phyloP scores from a whole-genome alignment of 1,140 invertebrate species.

The Mercenaria mercenaria region DNA sequence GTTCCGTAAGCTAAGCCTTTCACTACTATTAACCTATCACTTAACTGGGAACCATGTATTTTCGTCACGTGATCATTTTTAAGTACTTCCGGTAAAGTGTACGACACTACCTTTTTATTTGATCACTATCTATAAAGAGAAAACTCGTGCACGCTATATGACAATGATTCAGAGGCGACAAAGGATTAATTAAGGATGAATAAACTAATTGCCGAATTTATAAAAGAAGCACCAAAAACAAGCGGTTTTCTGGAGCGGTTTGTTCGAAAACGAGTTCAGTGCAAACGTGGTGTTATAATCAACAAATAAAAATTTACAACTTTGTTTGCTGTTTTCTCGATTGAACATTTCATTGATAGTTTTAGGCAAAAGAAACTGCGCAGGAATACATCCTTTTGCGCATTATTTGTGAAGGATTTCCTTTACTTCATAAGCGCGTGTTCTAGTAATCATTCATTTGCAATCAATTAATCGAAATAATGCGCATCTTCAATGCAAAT shows the following conservation, averaged over 20 bases:
- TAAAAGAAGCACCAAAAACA: neutral
- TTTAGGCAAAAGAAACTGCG: neutral
- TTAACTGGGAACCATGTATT: neutral
- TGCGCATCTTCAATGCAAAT: too few species aligned
- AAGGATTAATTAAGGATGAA: neutral
- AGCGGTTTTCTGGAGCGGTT: constrained; percentile 6
- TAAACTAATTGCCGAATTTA: neutral
- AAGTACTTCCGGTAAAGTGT: neutral
- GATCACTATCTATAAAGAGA: neutral
- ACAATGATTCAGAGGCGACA: neutral
- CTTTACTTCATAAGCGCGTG: too few species aligned
- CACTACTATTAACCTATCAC: neutral
- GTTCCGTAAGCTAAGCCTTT: neutral
- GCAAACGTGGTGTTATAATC: neutral
- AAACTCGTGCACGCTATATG: neutral
- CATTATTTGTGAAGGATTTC: neutral
- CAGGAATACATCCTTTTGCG: neutral
- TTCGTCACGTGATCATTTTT: neutral
- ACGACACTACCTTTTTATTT: neutral
- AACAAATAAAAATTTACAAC: neutral
- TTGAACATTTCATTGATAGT: neutral
- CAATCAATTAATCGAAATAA: too few species aligned
- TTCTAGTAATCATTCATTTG: too few species aligned
- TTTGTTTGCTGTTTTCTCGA: neutral
- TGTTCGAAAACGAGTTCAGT: neutral